These are phyloP conservation scores for Sabellastarte sp. DNA, from an alignment of 2,888 invertebrate species.

Conservation along the genomic window DNA sequence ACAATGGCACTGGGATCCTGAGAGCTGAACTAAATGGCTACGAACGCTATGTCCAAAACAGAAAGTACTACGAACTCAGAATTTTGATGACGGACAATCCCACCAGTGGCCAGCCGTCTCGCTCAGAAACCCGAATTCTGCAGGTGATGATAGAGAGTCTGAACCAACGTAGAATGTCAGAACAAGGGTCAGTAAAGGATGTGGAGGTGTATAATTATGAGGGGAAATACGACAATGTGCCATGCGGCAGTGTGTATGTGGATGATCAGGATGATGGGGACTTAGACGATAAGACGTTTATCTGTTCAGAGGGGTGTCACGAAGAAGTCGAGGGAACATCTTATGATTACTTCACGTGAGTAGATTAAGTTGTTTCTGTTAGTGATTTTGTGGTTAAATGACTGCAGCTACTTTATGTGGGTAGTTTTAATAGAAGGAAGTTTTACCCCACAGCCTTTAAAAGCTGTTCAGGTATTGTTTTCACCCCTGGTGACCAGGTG, in stretches of 20 bases:
- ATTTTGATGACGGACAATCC: conserved; percentile 8
- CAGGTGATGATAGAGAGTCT: conserved; percentile 96
- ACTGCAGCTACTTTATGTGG: too few species aligned
- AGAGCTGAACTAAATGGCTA: conserved; percentile 14
- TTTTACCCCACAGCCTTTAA: too few species aligned
- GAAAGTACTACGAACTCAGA: conserved; percentile 16
- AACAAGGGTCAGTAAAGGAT: conserved; percentile 85
- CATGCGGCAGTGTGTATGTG: conserved; percentile 87
- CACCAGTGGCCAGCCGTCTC: conserved; percentile 2
- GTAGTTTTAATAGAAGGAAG: too few species aligned
- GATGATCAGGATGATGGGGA: conserved; percentile 99
- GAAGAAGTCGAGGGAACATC: too few species aligned
- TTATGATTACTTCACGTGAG: too few species aligned
- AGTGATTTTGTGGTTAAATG: too few species aligned
- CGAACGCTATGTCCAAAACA: conserved; percentile 5
- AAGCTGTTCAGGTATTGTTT: too few species aligned
- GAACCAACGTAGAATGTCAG: conserved; percentile 73
- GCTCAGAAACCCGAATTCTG: conserved; percentile 89
- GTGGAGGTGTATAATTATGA: conserved; percentile 87
- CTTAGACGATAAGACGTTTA: conserved; percentile 90
- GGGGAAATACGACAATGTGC: conserved; percentile 61
- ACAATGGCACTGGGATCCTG: neutral
- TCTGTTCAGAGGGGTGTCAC: neutral
- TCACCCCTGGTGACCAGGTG: too few species aligned
- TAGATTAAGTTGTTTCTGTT: too few species aligned